Evolutionary conservation across 2,797 vertebrate species (phyloP), one percentile per base, ranked within the genome.

Genomic region (Tapera naevia): DNA sequence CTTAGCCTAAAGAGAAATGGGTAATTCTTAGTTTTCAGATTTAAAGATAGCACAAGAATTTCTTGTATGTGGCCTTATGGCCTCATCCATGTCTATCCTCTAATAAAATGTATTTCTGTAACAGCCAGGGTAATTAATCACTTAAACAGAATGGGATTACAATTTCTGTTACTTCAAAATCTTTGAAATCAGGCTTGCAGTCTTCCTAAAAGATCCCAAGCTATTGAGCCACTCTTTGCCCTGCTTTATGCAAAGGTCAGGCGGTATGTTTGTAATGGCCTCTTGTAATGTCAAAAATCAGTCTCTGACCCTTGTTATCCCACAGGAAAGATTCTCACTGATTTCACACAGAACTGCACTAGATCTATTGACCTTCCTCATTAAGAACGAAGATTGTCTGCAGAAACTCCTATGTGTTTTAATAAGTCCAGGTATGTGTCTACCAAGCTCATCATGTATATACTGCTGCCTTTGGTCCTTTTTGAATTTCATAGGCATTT

Each of bases 41-140:
- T 89, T 89, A 86, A 88, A 90, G 83, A 91, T 30, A 84, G 56
- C 60, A 87, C 28, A 76, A 88, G 25, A 81, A 70, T 76, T 95
- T 94, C 43, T 78, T 76, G 28, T 60, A 16, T 53, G 33, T 66
- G 64, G 71, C 75, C 80, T 94, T 86, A 62, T 54, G 86, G 88
- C 78, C 74, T 19, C 2, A 93, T 93, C 64, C 48, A 71, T 88
- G 78, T 88, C 76, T 57, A 50, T 90, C 39, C 80, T 82, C 80
- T 95, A 95, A 95, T 95, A 95, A 96, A 96, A 96, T 61, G 80
- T 61, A 95, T 93, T 93, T 89, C 93, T 93, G 71, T 75, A 93
- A 88, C 83, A 96, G 85, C 74, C 57, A 1, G 93, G 60, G 93
- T 88, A 94, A 96, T 95, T 95, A 96, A 95, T 96, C 95, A 91